A percentile compares a stretch with the other conserved stretches of the same genome.
Conservation (phyloP, 2,888 invertebrate species). For the Lamellibrachia columna region DNA sequence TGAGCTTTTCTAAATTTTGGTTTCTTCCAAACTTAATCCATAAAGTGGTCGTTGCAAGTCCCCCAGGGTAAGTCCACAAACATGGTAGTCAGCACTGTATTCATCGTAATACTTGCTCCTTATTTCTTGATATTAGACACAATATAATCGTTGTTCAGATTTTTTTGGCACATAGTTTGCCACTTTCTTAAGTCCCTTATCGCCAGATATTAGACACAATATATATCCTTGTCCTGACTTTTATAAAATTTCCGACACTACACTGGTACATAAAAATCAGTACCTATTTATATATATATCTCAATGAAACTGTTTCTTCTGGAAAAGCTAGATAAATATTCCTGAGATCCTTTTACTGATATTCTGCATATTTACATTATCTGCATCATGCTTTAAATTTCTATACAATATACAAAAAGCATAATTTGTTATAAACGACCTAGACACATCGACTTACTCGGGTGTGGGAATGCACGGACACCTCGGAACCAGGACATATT, state of each 20-base stretch:
- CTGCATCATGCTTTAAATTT: neutral
- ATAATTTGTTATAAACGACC: neutral
- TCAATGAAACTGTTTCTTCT: neutral
- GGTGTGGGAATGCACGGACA: neutral
- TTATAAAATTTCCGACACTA: neutral
- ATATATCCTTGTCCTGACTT: no score
- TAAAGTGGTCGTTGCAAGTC: slow-evolving; percentile 9
- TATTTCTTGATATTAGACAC: neutral
- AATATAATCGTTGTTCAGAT: neutral
- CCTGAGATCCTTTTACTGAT: neutral
- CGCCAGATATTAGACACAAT: neutral
- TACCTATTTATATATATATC: neutral
- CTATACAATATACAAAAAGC: neutral
- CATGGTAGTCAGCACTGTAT: slow-evolving; percentile 16
- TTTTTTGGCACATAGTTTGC: neutral
- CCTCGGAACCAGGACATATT: neutral
- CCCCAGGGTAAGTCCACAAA: slow-evolving; percentile 6
- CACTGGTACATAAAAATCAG: neutral
- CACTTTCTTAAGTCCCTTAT: neutral
- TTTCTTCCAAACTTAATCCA: slow-evolving; percentile 14
- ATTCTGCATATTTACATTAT: neutral
- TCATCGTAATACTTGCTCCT: slow-evolving; percentile 8
- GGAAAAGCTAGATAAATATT: neutral
- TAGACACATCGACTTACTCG: neutral
- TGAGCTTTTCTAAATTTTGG: neutral